Base-by-base conservation (phyloP, 92 coral and sea anemone species). In the Palythoa caribaeorum region DNA sequence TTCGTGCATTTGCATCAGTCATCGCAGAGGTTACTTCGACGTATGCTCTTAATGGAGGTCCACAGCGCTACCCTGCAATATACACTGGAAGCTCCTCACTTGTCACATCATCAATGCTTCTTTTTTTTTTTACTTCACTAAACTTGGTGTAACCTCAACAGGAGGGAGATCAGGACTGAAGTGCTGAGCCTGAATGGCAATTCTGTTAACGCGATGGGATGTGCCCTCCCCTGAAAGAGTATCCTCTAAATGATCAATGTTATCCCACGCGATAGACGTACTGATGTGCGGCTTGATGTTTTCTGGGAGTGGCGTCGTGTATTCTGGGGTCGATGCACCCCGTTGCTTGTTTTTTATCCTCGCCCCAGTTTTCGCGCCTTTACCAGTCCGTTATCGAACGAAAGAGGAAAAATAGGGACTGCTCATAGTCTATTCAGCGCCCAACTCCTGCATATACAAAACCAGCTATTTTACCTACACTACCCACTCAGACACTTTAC, bases 151-250 rank as follows among this genome's bases (percentile, higher is more conserved):
- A 80, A 5, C 83, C 37, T 74, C 65, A 10, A 51, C 28, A 37
- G 88, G 92, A 70, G 10, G 7, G 17, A 54, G 62, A 14, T 54
- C 11, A 9, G 62, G 3, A 2, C 62, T 14, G 10, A 10, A 54
- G 14, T 54, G 10, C 7, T 3, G 62, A 54, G 62, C 17, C 10
- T 54, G 62, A 2, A 54, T 54, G 7, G 88, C 90, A 1, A 90
- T 90, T 11, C 90, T 90, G 62, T 94, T 94, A 2, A 90, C 92
- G 38, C 87, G 73, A 68, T 90, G 92, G 6, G 89, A 94, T 50
- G 91, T 94, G 2, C 90, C 92, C 8, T 71, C 92, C n/a, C 93
- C 96, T 35, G 93, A 79, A 0, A 90, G 87, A n/a, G 92, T 92
- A 50, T 92, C 92, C 60, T 92, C 92, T 36, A 71, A 39, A 9